Percentiles rank a stretch among this genome's conserved stretches.
Conservation (phyloP, 2,113 vertebrate genomes). For the Perccottus glenii region DNA sequence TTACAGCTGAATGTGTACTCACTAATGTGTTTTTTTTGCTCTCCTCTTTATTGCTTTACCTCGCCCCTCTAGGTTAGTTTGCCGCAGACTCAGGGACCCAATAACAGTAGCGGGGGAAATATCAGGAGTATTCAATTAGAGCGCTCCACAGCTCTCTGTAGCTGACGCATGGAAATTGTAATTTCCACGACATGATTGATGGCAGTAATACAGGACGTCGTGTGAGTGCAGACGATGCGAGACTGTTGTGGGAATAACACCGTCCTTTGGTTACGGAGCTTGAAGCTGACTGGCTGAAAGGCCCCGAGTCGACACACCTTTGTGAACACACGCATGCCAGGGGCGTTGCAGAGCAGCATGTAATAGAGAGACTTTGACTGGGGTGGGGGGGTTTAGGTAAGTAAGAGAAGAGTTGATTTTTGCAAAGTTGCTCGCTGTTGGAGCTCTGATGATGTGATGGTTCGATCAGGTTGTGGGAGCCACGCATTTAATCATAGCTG, state of each 20-base stretch:
- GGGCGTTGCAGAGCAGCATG: conserved; percentile 57
- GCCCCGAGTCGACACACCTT: conserved; percentile 52
- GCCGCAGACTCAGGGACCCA: conserved; percentile 53
- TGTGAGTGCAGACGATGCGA: conserved; percentile 69
- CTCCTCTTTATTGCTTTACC: conserved; percentile 54
- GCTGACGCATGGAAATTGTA: conserved; percentile 82
- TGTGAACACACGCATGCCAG: conserved; percentile 23
- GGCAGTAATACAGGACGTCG: conserved; percentile 74
- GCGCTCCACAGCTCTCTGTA: conserved; percentile 67
- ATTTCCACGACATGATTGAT: conserved; percentile 82
- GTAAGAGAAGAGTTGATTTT: conserved; percentile 46
- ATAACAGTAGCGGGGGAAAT: conserved; percentile 63
- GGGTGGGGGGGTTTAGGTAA: background rate
- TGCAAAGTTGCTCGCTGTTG: conserved; percentile 31
- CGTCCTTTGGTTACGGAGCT: conserved; percentile 64
- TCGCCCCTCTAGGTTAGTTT: conserved; percentile 54
- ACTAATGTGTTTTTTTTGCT: conserved; percentile 15
- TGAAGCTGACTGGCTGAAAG: conserved; percentile 68
- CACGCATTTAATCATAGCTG: conserved; percentile 63
- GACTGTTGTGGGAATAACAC: conserved; percentile 63
- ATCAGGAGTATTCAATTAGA: conserved; percentile 79
- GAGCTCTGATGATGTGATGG: conserved; percentile 54
- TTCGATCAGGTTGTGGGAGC: conserved; percentile 34
- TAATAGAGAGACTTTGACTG: conserved; percentile 56
- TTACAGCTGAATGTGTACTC: conserved; percentile 12